Evolutionary conservation across 2,797 vertebrate species (phyloP), one percentile per base, ranked within the genome.

Genomic region (Cirrhinus molitorella): DNA sequence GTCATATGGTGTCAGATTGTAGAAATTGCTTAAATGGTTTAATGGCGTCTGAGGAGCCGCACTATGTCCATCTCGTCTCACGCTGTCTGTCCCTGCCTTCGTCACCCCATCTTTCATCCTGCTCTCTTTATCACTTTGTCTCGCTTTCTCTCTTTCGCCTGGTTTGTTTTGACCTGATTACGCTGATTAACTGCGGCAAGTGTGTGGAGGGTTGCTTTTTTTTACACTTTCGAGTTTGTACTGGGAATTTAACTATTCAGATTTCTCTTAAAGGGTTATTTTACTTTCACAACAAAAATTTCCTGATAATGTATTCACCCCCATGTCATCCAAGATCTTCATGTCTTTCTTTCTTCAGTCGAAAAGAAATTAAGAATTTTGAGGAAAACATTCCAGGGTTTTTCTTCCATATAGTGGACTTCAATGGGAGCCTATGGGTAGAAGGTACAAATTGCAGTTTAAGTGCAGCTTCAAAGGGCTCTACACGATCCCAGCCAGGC

Each of bases 91-190:
- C 31, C 13, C 55, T 23, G 57, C 37, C 61, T 83, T 66, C 31
- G 3, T 82, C 37, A 31, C 16, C 57, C 23, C 4, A n/a, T 75
- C 49, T 76, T 61, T 83, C 80, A 34, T 71, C 45, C 21, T 43
- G 10, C 72, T 66, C 71, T 55, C 53, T 10, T 65, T 75, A 55
- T 34, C 17, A 21, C n/a, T 14, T 10, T 37, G 59, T 63, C 71
- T 71, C n/a, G n/a, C 67, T 45, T 40, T n/a, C 28, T 65, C 31
- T 75, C 65, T 28, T 12, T 40, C 59, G 16, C 16, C 59, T 73
- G 49, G 37, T 34, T 45, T 23, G 40, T 51, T 55, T 79, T 85
- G 79, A 81, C 83, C 85, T 85, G 83, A 86, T 88, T 86, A 37
- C 40, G 5, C 61, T 76, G 68, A 85, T 86, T 74, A 72, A 81